Evolutionary conservation across 2,797 vertebrate species (phyloP).

Genomic region (Acanthiza pusilla): DNA sequence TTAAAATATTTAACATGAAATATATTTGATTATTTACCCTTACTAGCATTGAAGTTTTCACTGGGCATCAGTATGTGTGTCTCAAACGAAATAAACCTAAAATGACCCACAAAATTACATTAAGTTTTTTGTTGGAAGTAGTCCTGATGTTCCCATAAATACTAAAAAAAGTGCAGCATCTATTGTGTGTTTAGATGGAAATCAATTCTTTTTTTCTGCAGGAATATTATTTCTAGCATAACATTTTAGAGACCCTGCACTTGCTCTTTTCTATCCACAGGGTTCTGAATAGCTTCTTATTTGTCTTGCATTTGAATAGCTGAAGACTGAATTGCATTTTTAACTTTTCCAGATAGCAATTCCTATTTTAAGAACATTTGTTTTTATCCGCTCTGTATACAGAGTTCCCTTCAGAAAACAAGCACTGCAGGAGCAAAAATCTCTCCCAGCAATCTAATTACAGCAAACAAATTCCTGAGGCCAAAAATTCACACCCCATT

Average conservation of each 20-base stretch:
- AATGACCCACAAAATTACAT: background rate
- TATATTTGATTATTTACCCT: background rate
- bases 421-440: background rate
- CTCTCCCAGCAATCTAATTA: background rate
- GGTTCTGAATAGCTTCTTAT: background rate
- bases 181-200: background rate
- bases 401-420: background rate
- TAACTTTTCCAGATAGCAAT: background rate
- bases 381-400: background rate
- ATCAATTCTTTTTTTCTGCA: background rate
- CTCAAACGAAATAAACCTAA: background rate
- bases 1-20: slow-evolving; percentile 14
- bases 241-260: background rate
- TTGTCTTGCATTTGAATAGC: background rate
- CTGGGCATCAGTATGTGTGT: background rate
- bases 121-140: background rate
- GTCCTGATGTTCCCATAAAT: background rate
- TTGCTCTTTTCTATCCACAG: background rate
- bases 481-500: background rate
- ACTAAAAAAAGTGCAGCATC: background rate
- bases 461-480: background rate
- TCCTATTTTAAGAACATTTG: background rate
- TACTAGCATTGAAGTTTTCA: background rate
- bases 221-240: background rate
- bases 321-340: background rate